Evolutionary conservation across 2,113 vertebrate genomes (phyloP).

Genomic region (Campylorhamphus procurvoides): DNA sequence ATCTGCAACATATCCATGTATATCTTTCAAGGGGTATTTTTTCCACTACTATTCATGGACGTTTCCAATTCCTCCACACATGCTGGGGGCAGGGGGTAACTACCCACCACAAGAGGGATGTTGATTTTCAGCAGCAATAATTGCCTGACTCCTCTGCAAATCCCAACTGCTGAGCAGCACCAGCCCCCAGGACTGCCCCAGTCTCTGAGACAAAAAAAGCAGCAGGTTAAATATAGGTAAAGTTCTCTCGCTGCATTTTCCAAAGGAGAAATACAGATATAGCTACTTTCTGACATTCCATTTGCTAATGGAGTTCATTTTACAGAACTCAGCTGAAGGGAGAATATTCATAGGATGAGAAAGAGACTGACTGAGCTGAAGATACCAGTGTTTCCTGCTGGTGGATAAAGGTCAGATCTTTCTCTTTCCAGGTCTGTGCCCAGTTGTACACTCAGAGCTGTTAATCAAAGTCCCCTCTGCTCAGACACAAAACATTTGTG

Average conservation of each 20-base stretch:
- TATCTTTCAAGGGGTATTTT: background rate
- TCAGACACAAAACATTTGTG: background rate
- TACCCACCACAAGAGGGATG: background rate
- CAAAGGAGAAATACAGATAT: background rate
- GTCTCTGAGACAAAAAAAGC: background rate
- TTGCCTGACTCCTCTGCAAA: background rate
- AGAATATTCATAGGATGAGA: background rate
- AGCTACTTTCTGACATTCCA: background rate
- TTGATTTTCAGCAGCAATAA: background rate
- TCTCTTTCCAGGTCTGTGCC: background rate
- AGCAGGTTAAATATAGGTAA: background rate
- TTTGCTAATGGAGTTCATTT: background rate
- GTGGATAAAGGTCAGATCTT: background rate
- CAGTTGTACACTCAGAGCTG: background rate
- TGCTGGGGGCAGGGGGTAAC: background rate
- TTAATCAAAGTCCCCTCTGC: background rate
- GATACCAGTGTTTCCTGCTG: background rate
- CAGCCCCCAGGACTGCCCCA: background rate
- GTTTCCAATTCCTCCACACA: background rate
- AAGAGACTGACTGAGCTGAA: background rate
- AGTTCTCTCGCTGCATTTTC: background rate
- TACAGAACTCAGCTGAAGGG: background rate
- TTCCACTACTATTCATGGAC: background rate
- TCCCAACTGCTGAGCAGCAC: background rate
- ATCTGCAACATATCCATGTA: background rate